These are phyloP conservation scores for Stomatorhinus walkeri DNA, from an alignment of 2,797 vertebrate species.

Conservation along the genomic window DNA sequence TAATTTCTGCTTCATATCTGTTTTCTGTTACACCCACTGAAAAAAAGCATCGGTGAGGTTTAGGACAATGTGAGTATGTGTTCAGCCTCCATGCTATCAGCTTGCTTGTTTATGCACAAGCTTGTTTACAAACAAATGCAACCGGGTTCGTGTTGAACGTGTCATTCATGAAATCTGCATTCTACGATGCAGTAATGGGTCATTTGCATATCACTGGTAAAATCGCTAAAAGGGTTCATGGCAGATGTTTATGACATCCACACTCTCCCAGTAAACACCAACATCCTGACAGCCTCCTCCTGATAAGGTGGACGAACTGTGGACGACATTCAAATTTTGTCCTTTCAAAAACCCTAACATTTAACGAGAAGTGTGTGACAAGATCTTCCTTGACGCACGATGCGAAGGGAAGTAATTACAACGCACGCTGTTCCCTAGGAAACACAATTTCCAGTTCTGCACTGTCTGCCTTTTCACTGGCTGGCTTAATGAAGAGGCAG, in stretches of 20 bases:
- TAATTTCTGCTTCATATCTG: not conserved
- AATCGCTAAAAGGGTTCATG: not conserved
- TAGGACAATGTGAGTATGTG: not conserved
- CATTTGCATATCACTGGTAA: not conserved
- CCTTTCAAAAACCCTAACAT: constrained; percentile 19
- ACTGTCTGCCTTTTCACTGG: constrained; percentile 3
- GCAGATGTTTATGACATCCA: not conserved
- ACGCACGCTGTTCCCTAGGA: constrained; percentile 47
- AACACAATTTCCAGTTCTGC: constrained; percentile 42
- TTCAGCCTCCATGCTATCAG: not conserved
- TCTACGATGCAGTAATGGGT: not conserved
- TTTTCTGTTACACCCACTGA: not conserved
- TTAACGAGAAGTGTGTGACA: constrained; percentile 27
- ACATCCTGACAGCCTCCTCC: not conserved
- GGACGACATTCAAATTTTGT: not conserved
- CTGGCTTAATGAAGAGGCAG: not conserved
- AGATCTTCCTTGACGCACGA: constrained; percentile 38
- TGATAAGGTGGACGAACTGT: not conserved
- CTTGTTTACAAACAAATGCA: not conserved
- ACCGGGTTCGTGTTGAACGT: not conserved
- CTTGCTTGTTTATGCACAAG: not conserved
- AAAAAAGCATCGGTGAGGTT: not conserved
- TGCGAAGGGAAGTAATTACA: constrained; percentile 39
- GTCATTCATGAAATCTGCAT: constrained; percentile 7
- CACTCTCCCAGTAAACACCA: not conserved